phyloP scores from a whole-genome alignment of 1,140 invertebrate genomes.

The Tribolium castaneum region DNA sequence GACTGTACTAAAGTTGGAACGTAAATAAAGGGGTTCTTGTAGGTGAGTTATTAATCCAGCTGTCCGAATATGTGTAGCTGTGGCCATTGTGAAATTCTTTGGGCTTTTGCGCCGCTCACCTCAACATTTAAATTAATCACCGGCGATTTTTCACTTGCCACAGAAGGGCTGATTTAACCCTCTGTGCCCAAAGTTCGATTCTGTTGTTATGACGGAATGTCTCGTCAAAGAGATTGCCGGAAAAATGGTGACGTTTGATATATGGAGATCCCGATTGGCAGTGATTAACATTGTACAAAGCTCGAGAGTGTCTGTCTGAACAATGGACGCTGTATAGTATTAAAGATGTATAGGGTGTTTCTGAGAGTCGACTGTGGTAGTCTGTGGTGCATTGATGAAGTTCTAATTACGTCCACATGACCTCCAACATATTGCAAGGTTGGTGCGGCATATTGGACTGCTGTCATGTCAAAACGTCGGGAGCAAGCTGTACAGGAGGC shows the following conservation, averaged over 20 bases:
- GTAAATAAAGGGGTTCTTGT: constrained; percentile 36
- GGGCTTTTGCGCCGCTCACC: constrained; percentile 23
- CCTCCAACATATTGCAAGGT: not conserved
- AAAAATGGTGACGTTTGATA: not conserved
- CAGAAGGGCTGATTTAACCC: not conserved
- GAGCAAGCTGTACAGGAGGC: not conserved
- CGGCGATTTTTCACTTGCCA: constrained; percentile 38
- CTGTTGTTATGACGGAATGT: not conserved
- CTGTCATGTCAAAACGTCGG: not conserved
- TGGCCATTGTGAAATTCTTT: constrained; percentile 41
- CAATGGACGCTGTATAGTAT: not conserved
- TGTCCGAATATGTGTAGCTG: constrained; percentile 44
- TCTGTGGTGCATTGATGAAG: not conserved
- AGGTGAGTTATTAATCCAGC: constrained; percentile 42
- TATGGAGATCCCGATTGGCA: not conserved
- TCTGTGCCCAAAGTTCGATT: not conserved
- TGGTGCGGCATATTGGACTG: not conserved
- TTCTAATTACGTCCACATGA: not conserved
- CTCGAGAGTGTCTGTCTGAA: not conserved
- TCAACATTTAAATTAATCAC: constrained; percentile 45
- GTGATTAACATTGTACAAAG: not conserved
- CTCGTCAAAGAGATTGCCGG: not conserved
- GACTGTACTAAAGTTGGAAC: constrained; percentile 31
- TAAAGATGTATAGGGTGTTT: constrained; percentile 9
- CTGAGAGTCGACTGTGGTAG: not conserved